A percentile compares a stretch with the other conserved stretches of the same genome.
phyloP scores from a whole-genome alignment of 2,113 vertebrate species.

The Pycnonotus jocosus region DNA sequence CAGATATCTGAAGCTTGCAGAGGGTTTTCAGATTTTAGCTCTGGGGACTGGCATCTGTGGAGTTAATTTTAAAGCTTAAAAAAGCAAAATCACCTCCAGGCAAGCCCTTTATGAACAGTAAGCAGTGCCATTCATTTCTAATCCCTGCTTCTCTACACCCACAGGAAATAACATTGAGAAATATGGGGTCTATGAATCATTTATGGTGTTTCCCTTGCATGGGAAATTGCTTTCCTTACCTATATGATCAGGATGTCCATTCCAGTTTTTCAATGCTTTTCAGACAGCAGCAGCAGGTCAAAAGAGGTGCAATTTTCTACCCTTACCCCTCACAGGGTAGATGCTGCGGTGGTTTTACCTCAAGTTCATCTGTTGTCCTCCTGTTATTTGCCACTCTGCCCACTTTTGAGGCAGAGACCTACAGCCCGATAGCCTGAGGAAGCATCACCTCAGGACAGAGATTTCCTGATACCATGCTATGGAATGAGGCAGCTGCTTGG shows the following conservation, averaged over 20 bases:
- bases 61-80: conserved; percentile 38
- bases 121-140: conserved; percentile 61
- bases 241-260: conserved; percentile 28
- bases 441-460: background rate
- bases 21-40: background rate
- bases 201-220: conserved; percentile 48
- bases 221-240: conserved; percentile 54
- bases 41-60: background rate
- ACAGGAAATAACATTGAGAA: conserved; percentile 66
- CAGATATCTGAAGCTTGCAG: background rate
- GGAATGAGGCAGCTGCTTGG: background rate
- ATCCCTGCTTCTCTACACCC: conserved; percentile 44
- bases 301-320: background rate
- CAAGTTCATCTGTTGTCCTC: background rate
- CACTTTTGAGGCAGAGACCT: background rate
- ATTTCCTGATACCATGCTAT: background rate
- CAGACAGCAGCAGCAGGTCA: conserved; percentile 7
- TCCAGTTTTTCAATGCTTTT: conserved; percentile 37
- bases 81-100: conserved; percentile 45
- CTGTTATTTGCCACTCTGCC: background rate
- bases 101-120: conserved; percentile 34
- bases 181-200: conserved; percentile 46
- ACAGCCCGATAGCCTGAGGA: background rate
- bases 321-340: background rate
- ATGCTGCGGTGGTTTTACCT: background rate